A percentile compares a stretch with the other conserved stretches of the same genome.
Evolutionary conservation across 2,797 vertebrate species (phyloP).

Genomic region (Malurus leucopterus): DNA sequence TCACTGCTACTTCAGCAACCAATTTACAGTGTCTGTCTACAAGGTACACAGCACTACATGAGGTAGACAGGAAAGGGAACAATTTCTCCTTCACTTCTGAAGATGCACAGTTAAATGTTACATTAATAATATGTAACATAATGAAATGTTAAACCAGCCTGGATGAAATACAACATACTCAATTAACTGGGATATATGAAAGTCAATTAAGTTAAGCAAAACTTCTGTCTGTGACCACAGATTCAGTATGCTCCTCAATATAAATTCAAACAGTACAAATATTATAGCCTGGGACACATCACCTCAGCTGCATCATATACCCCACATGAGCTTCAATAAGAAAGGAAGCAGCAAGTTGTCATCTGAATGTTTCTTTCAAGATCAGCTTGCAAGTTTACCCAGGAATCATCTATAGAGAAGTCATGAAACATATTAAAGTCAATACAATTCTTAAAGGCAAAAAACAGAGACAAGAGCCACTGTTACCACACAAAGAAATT

Average conservation of each 20-base stretch:
- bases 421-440: not conserved
- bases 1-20: not conserved
- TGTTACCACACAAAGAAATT: not conserved
- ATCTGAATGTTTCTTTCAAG: not conserved
- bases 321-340: not conserved
- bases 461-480: not conserved
- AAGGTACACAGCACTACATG: not conserved
- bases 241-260: not conserved
- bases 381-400: not conserved
- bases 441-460: not conserved
- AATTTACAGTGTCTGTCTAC: not conserved
- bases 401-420: not conserved
- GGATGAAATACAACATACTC: not conserved
- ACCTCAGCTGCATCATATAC: not conserved
- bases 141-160: not conserved
- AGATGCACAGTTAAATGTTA: not conserved
- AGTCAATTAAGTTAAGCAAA: not conserved
- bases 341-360: not conserved
- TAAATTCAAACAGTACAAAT: not conserved
- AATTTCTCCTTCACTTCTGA: not conserved
- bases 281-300: rapidly evolving
- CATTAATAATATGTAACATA: not conserved
- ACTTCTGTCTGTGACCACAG: not conserved
- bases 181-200: not conserved
- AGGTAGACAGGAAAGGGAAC: not conserved